Percentiles rank a stretch among this genome's conserved stretches.
Evolutionary conservation across 2,888 invertebrate genomes (phyloP).

Genomic region (Cephonodes hylas): DNA sequence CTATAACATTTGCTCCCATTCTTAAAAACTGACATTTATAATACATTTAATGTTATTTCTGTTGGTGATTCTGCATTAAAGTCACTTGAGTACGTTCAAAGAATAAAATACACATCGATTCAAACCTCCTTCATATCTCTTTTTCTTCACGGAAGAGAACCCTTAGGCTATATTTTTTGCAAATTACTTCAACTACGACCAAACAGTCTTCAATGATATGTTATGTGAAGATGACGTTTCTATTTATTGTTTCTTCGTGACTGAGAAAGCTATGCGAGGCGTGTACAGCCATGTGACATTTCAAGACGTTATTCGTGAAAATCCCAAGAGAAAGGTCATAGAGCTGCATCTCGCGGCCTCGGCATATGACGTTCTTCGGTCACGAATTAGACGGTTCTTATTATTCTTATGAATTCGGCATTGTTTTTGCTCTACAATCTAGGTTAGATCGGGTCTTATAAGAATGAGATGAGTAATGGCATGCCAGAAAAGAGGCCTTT

Average conservation of each 20-base stretch:
- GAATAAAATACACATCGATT: no score
- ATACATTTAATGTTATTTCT: no score
- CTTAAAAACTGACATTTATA: no score
- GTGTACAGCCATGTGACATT: constrained; percentile 45
- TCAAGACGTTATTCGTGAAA: constrained; percentile 46
- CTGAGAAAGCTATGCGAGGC: constrained; percentile 33
- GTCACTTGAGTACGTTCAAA: no score
- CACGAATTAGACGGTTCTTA: constrained; percentile 31
- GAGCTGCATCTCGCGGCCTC: constrained; percentile 36
- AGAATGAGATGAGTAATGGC: background rate
- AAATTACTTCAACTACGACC: background rate
- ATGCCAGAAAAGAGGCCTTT: no score
- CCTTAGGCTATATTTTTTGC: background rate
- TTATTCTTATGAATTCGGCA: constrained; percentile 13
- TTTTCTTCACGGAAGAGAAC: no score
- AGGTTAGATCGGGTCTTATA: background rate
- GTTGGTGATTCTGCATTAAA: no score
- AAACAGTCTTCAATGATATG: background rate
- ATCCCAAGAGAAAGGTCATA: constrained; percentile 56
- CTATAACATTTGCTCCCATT: no score
- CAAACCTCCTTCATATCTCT: no score
- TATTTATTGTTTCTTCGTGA: constrained; percentile 31
- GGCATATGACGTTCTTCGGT: constrained; percentile 26
- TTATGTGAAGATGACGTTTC: background rate
- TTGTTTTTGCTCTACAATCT: background rate